These are phyloP conservation scores for Cosmorhoe ocellata DNA, from an alignment of 2,888 invertebrate species.

Conservation along the genomic window DNA sequence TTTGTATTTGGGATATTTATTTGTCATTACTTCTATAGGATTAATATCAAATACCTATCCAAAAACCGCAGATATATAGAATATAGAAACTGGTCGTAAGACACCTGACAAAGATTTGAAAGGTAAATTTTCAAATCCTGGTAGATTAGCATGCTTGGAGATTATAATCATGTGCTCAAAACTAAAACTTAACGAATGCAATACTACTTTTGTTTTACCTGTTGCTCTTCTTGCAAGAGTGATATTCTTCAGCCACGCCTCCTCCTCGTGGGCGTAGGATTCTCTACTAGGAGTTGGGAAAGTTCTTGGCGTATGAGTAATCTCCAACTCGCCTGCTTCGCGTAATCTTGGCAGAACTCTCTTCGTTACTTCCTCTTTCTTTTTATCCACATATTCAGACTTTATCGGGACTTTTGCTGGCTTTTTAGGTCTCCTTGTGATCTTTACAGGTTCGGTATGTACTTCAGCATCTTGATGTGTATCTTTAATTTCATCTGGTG, in stretches of 20 bases:
- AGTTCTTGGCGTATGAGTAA: slow-evolving; percentile 87
- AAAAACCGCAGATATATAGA: too few relatives aligned
- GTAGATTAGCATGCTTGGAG: too few relatives aligned
- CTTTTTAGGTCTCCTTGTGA: slow-evolving; percentile 19
- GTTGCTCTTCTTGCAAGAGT: slow-evolving; percentile 86
- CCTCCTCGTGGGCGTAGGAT: slow-evolving; percentile 86
- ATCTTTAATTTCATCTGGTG: slow-evolving; percentile 5
- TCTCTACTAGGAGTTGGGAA: slow-evolving; percentile 93
- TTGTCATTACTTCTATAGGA: too few relatives aligned
- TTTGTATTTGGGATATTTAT: too few relatives aligned
- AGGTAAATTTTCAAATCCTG: too few relatives aligned
- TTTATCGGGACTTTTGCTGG: slow-evolving; percentile 48
- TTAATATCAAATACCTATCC: too few relatives aligned
- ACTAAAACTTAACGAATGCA: too few relatives aligned
- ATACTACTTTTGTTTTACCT: slow-evolving; percentile 48
- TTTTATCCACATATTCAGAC: slow-evolving; percentile 65
- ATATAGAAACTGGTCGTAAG: too few relatives aligned
- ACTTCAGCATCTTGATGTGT: slow-evolving; percentile 1
- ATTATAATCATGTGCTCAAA: too few relatives aligned
- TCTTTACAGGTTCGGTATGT: background rate
- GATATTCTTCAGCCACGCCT: slow-evolving; percentile 91
- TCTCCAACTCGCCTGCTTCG: slow-evolving; percentile 80
- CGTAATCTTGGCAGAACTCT: slow-evolving; percentile 82
- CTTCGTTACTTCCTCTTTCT: slow-evolving; percentile 58
- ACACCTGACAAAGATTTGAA: too few relatives aligned